These are phyloP conservation scores for Sycophila texana DNA, from an alignment of 2,888 invertebrate species.

Conservation along the genomic window DNA sequence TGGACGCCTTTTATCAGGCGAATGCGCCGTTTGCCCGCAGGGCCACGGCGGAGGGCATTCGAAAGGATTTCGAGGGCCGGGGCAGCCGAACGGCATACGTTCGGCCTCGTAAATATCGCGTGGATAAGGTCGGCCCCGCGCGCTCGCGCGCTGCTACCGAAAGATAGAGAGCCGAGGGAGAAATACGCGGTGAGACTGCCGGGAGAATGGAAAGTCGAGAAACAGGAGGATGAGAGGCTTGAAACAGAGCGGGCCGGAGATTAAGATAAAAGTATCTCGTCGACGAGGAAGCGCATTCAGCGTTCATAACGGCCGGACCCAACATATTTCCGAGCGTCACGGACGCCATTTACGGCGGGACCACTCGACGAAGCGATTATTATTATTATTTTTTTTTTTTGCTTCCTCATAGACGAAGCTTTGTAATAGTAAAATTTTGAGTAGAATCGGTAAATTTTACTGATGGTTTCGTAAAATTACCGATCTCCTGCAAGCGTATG, in stretches of 20 bases:
- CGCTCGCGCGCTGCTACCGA: not conserved
- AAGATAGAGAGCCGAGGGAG: slow-evolving; percentile 7
- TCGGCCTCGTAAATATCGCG: slow-evolving; percentile 46
- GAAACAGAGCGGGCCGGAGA: slow-evolving; percentile 31
- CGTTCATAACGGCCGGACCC: not conserved
- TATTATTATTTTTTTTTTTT: too few relatives aligned
- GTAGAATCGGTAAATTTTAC: too few relatives aligned
- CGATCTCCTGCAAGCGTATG: too few relatives aligned
- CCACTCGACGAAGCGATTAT: too few relatives aligned
- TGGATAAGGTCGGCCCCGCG: slow-evolving; percentile 28
- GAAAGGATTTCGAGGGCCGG: slow-evolving; percentile 32
- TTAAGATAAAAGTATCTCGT: slow-evolving; percentile 36
- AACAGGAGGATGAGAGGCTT: slow-evolving; percentile 26
- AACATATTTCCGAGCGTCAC: too few relatives aligned
- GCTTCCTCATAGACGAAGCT: too few relatives aligned
- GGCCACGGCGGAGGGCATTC: slow-evolving; percentile 5
- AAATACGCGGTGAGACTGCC: slow-evolving; percentile 13
- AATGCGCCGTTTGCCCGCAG: not conserved
- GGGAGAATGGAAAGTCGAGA: slow-evolving; percentile 37
- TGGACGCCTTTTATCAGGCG: slow-evolving; percentile 40
- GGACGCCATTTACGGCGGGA: too few relatives aligned
- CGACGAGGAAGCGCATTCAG: not conserved
- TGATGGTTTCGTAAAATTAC: too few relatives aligned
- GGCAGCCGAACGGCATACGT: slow-evolving; percentile 28
- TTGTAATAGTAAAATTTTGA: too few relatives aligned